Conservation (phyloP, 2,888 invertebrate genomes). For the Mimas tiliae region DNA sequence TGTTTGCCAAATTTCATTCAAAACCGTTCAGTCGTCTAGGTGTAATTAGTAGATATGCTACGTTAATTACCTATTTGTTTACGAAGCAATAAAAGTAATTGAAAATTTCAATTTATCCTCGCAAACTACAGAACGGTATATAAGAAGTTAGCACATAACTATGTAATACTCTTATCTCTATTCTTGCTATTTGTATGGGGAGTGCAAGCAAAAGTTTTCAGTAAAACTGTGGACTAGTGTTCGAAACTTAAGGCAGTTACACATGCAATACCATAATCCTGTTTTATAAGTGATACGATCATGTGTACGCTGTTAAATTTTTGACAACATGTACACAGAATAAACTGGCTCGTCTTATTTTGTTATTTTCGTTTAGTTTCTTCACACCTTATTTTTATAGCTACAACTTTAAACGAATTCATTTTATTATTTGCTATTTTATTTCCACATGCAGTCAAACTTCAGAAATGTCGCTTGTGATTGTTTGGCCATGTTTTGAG, state of each 20-base stretch:
- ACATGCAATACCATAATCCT: conserved; percentile 28
- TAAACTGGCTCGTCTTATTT: neutral
- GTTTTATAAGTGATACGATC: conserved; percentile 2
- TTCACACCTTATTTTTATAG: neutral
- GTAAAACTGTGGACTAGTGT: neutral
- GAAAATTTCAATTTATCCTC: neutral
- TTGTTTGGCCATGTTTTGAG: no score
- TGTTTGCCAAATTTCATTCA: no score
- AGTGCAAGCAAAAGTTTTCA: conserved; percentile 15
- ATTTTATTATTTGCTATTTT: conserved; percentile 1
- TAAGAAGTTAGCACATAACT: neutral
- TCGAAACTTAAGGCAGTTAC: conserved; percentile 33
- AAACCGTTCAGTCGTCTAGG: no score
- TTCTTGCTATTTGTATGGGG: conserved; percentile 9
- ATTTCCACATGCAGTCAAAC: no score
- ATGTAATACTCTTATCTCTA: neutral
- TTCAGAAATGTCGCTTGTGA: no score
- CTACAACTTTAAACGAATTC: neutral
- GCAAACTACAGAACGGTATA: neutral
- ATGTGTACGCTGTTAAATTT: neutral
- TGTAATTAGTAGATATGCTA: no score
- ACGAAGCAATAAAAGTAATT: neutral
- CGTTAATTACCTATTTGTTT: neutral
- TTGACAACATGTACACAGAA: neutral
- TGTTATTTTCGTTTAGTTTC: neutral